These are phyloP conservation scores for Copidosoma aretas DNA, from an alignment of 2,888 invertebrate species.

Conservation along the genomic window DNA sequence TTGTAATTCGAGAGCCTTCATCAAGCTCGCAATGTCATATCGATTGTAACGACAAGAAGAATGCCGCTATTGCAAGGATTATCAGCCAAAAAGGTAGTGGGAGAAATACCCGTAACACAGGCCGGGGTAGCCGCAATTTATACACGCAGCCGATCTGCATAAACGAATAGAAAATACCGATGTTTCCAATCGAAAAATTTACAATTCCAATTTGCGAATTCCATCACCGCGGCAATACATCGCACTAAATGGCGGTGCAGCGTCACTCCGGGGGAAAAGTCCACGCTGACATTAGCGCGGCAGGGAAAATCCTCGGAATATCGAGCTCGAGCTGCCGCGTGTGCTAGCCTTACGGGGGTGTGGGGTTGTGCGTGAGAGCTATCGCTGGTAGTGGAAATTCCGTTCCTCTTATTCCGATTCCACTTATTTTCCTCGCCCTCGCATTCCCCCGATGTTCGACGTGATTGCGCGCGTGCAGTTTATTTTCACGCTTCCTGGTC, in stretches of 20 bases:
- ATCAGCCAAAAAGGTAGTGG: too few relatives aligned
- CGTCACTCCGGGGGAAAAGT: not conserved
- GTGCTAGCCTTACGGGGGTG: not conserved
- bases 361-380: too few relatives aligned
- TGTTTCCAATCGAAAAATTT: constrained; percentile 23
- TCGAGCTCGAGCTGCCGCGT: not conserved
- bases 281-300: not conserved
- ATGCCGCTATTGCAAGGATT: too few relatives aligned
- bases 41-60: too few relatives aligned
- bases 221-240: not conserved
- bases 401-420: constrained; percentile 32
- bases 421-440: constrained; percentile 17
- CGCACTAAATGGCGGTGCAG: not conserved
- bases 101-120: too few relatives aligned
- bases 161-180: constrained; percentile 9
- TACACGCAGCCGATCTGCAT: not conserved
- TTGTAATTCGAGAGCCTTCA: too few relatives aligned
- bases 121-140: not conserved
- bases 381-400: constrained; percentile 11
- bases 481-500: not conserved
- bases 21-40: too few relatives aligned
- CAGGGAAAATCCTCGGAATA: not conserved
- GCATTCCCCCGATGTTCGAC: not conserved
- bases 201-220: constrained; percentile 6
- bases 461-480: not conserved